Percentiles rank a stretch among this genome's conserved stretches.
These are phyloP conservation scores for Neodiprion pinetum DNA, from an alignment of 1,140 invertebrate species.

Conservation along the genomic window DNA sequence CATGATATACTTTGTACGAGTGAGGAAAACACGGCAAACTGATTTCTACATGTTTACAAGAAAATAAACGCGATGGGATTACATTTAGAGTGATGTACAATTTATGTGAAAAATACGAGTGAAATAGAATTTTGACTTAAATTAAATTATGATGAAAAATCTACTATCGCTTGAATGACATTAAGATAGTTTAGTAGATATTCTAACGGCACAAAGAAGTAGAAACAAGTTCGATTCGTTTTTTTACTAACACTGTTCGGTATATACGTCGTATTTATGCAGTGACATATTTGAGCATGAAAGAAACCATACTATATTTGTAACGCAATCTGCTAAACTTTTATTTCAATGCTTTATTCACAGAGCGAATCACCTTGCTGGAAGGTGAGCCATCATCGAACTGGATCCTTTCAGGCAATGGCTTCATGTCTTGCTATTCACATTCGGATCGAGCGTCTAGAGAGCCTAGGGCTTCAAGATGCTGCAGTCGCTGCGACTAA, in stretches of 20 bases:
- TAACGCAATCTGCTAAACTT: neutral
- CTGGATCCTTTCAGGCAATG: slow-evolving; percentile 45
- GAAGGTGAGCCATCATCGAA: slow-evolving; percentile 41
- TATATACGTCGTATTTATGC: neutral
- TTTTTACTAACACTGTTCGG: no score
- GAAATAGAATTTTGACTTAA: no score
- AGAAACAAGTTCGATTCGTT: no score
- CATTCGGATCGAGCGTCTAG: slow-evolving; percentile 41
- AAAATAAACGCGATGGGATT: no score
- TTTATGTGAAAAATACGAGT: no score
- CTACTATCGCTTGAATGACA: no score
- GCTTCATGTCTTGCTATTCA: slow-evolving; percentile 50
- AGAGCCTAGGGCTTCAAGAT: slow-evolving; percentile 34
- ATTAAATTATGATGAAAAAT: no score
- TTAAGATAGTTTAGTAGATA: no score
- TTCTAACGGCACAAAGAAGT: no score
- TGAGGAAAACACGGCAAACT: no score
- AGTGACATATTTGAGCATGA: neutral
- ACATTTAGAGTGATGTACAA: no score
- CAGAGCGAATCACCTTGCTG: slow-evolving; percentile 53
- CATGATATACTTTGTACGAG: slow-evolving; percentile 1
- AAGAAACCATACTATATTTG: neutral
- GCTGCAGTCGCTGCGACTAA: slow-evolving; percentile 42
- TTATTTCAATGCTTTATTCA: slow-evolving; percentile 27
- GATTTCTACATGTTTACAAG: no score